Percentiles rank a stretch among this genome's conserved stretches.
phyloP scores from a whole-genome alignment of 37 sponge, comb jelly and placozoan species.

The Halichondria panicea region DNA sequence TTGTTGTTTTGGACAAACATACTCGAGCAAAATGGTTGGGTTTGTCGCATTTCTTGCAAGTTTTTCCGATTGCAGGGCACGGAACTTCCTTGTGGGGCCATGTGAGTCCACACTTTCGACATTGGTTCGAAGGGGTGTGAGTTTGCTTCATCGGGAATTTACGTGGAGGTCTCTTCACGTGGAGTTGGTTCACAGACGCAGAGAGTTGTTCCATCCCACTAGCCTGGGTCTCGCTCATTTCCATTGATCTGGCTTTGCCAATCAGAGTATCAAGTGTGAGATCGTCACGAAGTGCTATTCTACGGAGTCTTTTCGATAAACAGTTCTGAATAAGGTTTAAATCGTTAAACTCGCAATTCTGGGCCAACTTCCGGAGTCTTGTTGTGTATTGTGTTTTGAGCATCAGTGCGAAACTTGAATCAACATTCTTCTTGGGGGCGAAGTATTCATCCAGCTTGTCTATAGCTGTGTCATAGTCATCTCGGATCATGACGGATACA shows the following conservation, averaged over 20 bases:
- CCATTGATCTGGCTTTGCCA: conserved; percentile 18
- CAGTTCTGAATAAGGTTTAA: conserved; percentile 25
- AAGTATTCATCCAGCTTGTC: conserved; percentile 29
- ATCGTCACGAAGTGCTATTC: conserved; percentile 21
- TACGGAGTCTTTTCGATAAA: conserved; percentile 16
- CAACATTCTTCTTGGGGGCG: conserved; percentile 35
- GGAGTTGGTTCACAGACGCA: no score
- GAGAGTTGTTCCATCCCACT: conserved; percentile 17
- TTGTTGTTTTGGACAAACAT: neutral
- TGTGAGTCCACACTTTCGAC: conserved; percentile 24
- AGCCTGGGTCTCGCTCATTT: conserved; percentile 40
- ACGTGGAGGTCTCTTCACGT: no score
- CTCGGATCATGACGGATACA: no score
- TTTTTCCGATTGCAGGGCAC: conserved; percentile 46
- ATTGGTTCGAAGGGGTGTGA: conserved; percentile 2
- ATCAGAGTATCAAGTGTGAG: conserved; percentile 31
- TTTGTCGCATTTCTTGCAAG: conserved; percentile 25
- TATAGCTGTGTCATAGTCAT: conserved; percentile 28
- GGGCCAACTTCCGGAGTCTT: conserved; percentile 23
- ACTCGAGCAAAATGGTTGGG: conserved; percentile 42
- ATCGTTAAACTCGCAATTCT: conserved; percentile 25
- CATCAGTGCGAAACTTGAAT: neutral
- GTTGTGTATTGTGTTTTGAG: conserved; percentile 40
- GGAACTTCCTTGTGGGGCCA: conserved; percentile 9
- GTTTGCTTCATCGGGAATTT: no score